Percentiles rank a stretch among this genome's conserved stretches.
Conservation (phyloP, 2,797 vertebrate genomes). For the Scyliorhinus canicula region DNA sequence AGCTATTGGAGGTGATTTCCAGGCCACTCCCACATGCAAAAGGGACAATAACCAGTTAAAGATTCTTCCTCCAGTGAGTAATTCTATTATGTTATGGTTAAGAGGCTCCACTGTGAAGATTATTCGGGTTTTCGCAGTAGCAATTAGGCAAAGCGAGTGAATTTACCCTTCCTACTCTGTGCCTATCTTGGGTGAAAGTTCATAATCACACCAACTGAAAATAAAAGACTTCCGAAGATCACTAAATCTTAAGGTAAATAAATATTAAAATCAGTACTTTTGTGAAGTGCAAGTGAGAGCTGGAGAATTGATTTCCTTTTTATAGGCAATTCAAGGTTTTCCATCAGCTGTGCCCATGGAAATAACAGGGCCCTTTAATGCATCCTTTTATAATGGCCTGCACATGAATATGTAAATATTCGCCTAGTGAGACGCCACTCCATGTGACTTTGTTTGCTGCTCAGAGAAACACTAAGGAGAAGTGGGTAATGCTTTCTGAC, state of each 20-base stretch:
- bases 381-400: neutral
- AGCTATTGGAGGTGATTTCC: neutral
- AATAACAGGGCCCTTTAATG: neutral
- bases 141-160: neutral
- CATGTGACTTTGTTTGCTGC: neutral
- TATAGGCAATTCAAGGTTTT: neutral
- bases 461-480: neutral
- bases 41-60: neutral
- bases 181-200: neutral
- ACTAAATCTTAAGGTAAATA: too few relatives aligned
- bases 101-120: neutral
- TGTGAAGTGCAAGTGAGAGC: neutral
- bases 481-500: neutral
- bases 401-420: neutral
- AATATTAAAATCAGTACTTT: neutral
- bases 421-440: neutral
- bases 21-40: neutral
- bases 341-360: neutral
- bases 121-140: neutral
- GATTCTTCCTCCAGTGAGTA: neutral
- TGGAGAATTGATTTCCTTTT: neutral
- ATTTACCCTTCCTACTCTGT: too few relatives aligned
- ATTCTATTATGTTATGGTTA: neutral
- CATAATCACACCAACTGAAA: neutral
- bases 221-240: neutral